A percentile compares a stretch with the other conserved stretches of the same genome.
Evolutionary conservation across 2,888 invertebrate genomes (phyloP).

Genomic region (Leptopilina syphax): DNA sequence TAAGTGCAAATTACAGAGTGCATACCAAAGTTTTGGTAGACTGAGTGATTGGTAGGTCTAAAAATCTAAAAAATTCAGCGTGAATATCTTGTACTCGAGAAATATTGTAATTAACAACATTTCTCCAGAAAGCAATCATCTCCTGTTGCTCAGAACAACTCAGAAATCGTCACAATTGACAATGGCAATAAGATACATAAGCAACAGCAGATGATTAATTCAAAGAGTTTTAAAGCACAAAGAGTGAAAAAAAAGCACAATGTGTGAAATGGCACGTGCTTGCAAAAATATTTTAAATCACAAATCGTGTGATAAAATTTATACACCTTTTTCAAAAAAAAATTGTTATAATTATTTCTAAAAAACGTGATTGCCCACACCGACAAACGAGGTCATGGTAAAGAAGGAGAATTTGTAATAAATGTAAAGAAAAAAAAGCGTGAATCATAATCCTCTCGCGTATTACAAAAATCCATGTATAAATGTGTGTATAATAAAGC

Average conservation of each 20-base stretch:
- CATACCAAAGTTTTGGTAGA: slow-evolving; percentile 41
- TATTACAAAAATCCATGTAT: slow-evolving; percentile 54
- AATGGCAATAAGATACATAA: too few species aligned
- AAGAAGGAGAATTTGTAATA: slow-evolving; percentile 30
- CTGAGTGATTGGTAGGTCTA: slow-evolving; percentile 33
- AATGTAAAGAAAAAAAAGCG: background rate
- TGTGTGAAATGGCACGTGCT: too few species aligned
- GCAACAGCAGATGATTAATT: too few species aligned
- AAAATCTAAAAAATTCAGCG: slow-evolving; percentile 15
- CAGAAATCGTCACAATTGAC: background rate
- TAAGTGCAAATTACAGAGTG: slow-evolving; percentile 25
- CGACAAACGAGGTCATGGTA: slow-evolving; percentile 41
- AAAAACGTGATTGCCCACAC: slow-evolving; percentile 32
- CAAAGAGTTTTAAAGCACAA: too few species aligned
- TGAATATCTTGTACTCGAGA: slow-evolving; percentile 36
- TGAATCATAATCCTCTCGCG: slow-evolving; percentile 52
- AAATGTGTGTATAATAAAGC: slow-evolving; percentile 45
- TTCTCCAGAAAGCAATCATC: background rate
- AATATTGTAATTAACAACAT: background rate
- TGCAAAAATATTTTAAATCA: too few species aligned
- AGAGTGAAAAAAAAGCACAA: too few species aligned
- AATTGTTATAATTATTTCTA: slow-evolving; percentile 20
- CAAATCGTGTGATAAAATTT: slow-evolving; percentile 22
- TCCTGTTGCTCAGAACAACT: background rate
- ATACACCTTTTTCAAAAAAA: slow-evolving; percentile 18